A percentile compares a stretch with the other conserved stretches of the same genome.
Conservation (phyloP, 2,888 invertebrate genomes). For the Alentia gelatinosa region DNA sequence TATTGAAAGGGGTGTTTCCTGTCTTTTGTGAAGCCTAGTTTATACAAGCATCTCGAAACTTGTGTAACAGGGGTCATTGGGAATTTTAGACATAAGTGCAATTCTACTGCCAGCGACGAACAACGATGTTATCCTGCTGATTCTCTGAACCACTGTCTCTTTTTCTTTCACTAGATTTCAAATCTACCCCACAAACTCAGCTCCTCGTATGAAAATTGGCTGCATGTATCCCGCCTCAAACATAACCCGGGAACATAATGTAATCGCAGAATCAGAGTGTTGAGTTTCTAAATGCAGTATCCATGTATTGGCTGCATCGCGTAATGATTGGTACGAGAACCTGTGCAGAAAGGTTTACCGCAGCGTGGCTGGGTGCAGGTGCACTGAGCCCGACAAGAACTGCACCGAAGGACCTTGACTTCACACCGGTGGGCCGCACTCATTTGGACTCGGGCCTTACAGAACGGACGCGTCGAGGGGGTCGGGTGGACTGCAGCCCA, state of each 20-base stretch:
- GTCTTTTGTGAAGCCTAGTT: no score
- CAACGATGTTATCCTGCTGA: no score
- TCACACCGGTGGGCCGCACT: neutral
- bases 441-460: neutral
- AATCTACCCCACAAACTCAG: neutral
- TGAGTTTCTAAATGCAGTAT: neutral
- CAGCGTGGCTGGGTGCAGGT: neutral
- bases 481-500: neutral
- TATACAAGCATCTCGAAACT: no score
- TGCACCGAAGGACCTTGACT: neutral
- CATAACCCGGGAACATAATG: no score
- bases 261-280: neutral
- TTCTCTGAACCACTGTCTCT: no score
- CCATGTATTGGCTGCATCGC: neutral
- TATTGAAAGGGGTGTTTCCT: no score
- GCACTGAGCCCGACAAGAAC: neutral
- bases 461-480: neutral
- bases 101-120: no score
- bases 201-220: neutral
- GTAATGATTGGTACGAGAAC: neutral
- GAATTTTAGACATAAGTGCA: no score
- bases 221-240: no score
- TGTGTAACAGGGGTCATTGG: no score
- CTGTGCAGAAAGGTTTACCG: neutral
- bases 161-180: no score